Evolutionary conservation across 2,888 invertebrate species (phyloP).

Genomic region (Smittia sp.): DNA sequence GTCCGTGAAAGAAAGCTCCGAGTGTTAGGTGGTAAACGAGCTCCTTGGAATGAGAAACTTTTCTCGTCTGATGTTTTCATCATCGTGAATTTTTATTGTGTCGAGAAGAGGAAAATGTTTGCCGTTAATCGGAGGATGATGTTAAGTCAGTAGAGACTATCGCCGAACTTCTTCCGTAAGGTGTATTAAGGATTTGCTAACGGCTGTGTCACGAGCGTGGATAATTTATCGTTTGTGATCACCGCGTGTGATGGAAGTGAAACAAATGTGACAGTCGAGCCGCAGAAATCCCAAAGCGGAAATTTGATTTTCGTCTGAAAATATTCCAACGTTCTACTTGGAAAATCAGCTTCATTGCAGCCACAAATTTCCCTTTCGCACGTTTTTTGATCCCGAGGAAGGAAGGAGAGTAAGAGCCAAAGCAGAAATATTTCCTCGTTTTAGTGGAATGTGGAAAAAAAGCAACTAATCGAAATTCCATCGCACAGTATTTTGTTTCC

Average conservation of each 20-base stretch:
- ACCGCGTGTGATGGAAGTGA: neutral
- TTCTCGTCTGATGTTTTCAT: neutral
- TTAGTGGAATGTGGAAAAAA: slow-evolving; percentile 2
- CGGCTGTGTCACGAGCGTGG: neutral
- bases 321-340: neutral
- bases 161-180: neutral
- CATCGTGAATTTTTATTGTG: slow-evolving; percentile 6
- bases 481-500: slow-evolving; percentile 2
- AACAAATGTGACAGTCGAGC: slow-evolving; percentile 11
- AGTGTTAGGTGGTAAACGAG: neutral
- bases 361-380: neutral
- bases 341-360: neutral
- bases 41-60: neutral
- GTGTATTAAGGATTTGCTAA: neutral
- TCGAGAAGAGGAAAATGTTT: neutral
- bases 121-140: neutral
- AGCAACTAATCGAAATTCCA: slow-evolving; percentile 28
- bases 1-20: neutral
- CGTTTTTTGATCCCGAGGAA: neutral
- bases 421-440: neutral
- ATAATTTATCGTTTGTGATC: neutral
- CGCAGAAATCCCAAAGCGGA: neutral
- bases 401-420: too few species aligned
- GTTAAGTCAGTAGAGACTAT: neutral
- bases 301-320: slow-evolving; percentile 18